Evolutionary conservation across 2,797 vertebrate genomes (phyloP).

Genomic region (Artibeus jamaicensis): DNA sequence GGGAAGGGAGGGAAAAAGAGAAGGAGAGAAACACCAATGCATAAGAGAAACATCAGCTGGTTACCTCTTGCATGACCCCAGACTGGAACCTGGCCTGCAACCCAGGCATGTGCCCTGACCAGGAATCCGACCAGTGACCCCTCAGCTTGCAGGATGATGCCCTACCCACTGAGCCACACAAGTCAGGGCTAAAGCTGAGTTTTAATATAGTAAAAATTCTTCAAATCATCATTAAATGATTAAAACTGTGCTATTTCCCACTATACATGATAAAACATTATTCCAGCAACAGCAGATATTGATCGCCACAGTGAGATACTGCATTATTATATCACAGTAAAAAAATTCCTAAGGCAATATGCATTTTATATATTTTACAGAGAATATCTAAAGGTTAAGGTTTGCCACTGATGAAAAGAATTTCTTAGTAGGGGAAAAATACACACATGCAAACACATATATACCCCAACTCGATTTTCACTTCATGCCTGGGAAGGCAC

Average conservation of each 20-base stretch:
- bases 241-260: not conserved
- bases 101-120: too few species aligned
- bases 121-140: too few species aligned
- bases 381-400: not conserved
- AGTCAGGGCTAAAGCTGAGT: not conserved
- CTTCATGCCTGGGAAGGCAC: not conserved
- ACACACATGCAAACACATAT: not conserved
- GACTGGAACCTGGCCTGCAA: too few species aligned
- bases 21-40: too few species aligned
- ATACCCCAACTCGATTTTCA: not conserved
- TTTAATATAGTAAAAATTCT: not conserved
- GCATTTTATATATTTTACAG: not conserved
- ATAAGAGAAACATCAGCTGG: too few species aligned
- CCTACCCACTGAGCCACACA: too few species aligned
- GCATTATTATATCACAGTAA: not conserved
- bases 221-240: not conserved
- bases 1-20: too few species aligned
- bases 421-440: not conserved
- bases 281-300: not conserved
- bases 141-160: too few species aligned
- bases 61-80: too few species aligned
- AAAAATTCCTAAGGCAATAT: not conserved
- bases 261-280: not conserved
- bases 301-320: not conserved
- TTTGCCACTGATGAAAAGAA: not conserved